Evolutionary conservation across 2,113 vertebrate genomes (phyloP).

Genomic region (Solea senegalensis): DNA sequence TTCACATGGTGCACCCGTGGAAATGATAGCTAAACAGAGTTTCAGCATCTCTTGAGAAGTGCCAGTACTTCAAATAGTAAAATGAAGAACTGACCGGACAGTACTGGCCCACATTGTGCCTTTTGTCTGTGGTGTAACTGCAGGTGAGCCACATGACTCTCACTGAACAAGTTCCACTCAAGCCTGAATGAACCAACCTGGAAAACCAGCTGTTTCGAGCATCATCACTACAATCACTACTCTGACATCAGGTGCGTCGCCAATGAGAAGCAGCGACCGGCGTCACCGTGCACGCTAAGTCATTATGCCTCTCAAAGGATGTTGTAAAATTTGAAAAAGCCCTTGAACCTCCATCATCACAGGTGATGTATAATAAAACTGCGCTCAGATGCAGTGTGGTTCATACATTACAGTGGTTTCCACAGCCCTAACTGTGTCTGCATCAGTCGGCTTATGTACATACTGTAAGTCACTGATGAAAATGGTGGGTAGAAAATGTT

Average conservation of each 20-base stretch:
- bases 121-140: too few relatives aligned
- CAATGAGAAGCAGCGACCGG: too few relatives aligned
- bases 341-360: slow-evolving; percentile 3
- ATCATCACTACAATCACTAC: neutral
- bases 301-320: neutral
- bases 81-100: too few relatives aligned
- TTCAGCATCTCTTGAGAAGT: too few relatives aligned
- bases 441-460: neutral
- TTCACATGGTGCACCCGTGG: too few relatives aligned
- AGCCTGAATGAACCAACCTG: neutral
- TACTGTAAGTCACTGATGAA: slow-evolving; percentile 5
- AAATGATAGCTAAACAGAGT: too few relatives aligned
- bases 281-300: neutral
- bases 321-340: neutral
- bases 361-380: slow-evolving; percentile 19
- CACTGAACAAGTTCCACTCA: too few relatives aligned
- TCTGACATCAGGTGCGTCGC: neutral
- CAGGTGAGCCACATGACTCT: too few relatives aligned
- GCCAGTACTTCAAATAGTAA: too few relatives aligned
- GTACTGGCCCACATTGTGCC: too few relatives aligned
- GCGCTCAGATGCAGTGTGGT: neutral
- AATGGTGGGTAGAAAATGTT: slow-evolving; percentile 24
- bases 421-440: neutral
- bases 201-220: neutral
- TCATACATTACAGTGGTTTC: neutral